Evolutionary conservation across 2,797 vertebrate genomes (phyloP).

Genomic region (Agapornis canus): DNA sequence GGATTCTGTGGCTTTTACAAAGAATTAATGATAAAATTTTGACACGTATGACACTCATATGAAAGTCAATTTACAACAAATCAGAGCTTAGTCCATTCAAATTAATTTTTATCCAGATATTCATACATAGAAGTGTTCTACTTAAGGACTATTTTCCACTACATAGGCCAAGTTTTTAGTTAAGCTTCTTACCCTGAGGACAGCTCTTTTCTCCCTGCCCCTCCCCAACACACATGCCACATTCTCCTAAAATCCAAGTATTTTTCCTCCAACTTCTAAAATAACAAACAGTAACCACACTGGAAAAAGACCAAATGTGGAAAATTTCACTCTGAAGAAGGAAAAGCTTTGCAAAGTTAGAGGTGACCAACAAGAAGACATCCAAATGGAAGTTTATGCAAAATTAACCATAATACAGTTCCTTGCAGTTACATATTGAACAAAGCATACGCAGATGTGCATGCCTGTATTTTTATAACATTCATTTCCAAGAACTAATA

Average conservation of each 20-base stretch:
- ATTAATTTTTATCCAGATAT: neutral
- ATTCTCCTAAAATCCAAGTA: neutral
- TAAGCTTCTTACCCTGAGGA: neutral
- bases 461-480: neutral
- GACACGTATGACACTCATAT: neutral
- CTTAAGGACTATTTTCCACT: neutral
- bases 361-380: neutral
- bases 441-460: neutral
- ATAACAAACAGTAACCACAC: neutral
- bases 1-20: neutral
- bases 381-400: neutral
- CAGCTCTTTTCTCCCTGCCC: neutral
- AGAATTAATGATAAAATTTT: neutral
- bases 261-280: conserved; percentile 29
- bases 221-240: neutral
- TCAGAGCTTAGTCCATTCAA: neutral
- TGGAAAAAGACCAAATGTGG: conserved; percentile 1
- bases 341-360: conserved; percentile 4
- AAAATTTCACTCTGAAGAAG: conserved; percentile 27
- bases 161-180: neutral
- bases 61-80: neutral
- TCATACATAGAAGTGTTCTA: neutral
- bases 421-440: neutral
- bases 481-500: conserved; percentile 2
- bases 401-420: neutral